Percentiles rank a stretch among this genome's conserved stretches.
Evolutionary conservation across 2,113 vertebrate species (phyloP).

Genomic region (Pimephales promelas): DNA sequence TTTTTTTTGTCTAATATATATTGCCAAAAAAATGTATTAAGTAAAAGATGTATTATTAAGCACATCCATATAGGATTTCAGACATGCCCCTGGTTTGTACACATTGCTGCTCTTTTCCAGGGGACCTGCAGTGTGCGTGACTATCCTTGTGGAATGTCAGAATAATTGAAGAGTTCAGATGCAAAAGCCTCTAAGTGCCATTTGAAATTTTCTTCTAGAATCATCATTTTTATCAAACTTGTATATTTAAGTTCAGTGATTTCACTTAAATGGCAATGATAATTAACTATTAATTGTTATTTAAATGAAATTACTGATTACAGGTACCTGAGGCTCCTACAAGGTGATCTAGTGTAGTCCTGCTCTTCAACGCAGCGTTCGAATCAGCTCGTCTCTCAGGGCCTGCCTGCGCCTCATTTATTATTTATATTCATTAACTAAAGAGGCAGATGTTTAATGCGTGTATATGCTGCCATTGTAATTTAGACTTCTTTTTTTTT

Average conservation of each 20-base stretch:
- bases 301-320: too few relatives aligned
- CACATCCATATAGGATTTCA: neutral
- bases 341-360: constrained; percentile 24
- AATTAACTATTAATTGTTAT: too few relatives aligned
- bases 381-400: neutral
- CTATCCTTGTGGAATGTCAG: constrained; percentile 37
- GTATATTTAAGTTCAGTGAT: too few relatives aligned
- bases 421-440: constrained; percentile 4
- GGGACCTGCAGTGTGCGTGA: neutral
- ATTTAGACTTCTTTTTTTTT: neutral
- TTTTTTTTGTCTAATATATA: neutral
- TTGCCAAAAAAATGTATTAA: neutral
- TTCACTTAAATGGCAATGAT: too few relatives aligned
- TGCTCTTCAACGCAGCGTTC: neutral
- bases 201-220: too few relatives aligned
- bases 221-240: too few relatives aligned
- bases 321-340: constrained; percentile 31
- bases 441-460: neutral
- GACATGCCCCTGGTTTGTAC: neutral
- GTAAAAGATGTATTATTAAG: neutral
- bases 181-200: too few relatives aligned
- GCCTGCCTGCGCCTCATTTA: neutral
- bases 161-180: too few relatives aligned
- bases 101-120: constrained; percentile 23
- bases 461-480: neutral